A percentile compares a stretch with the other conserved stretches of the same genome.
These are phyloP conservation scores for Charaxes varanes DNA, from an alignment of 1,140 invertebrate genomes.

Conservation along the genomic window DNA sequence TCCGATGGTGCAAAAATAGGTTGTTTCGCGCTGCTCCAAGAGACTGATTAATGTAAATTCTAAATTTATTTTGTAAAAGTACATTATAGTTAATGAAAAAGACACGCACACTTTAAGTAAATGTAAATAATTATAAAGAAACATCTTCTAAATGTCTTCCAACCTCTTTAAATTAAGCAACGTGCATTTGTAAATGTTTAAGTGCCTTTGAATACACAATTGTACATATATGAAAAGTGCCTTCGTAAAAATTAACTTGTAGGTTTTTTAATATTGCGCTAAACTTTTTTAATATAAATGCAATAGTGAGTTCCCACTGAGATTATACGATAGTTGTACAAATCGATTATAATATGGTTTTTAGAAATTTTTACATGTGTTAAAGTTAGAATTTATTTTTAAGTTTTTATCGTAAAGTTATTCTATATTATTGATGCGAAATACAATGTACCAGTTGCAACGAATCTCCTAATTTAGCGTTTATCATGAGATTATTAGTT, in stretches of 20 bases:
- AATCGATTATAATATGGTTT: constrained; percentile 43
- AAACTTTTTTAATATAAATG: constrained; percentile 10
- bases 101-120: constrained; percentile 28
- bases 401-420: no score
- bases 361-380: constrained; percentile 54
- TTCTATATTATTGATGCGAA: no score
- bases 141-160: constrained; percentile 35
- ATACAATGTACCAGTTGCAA: constrained; percentile 32
- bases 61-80: constrained; percentile 35
- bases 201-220: constrained; percentile 17
- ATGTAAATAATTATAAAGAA: constrained; percentile 37
- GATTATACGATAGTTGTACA: constrained; percentile 61
- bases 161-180: constrained; percentile 34
- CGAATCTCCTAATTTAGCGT: constrained; percentile 53
- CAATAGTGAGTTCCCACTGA: constrained; percentile 24
- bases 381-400: no score
- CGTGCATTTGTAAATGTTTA: constrained; percentile 16
- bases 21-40: constrained; percentile 36
- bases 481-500: constrained; percentile 60
- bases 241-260: constrained; percentile 11
- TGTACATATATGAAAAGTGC: constrained; percentile 17
- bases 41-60: constrained; percentile 69
- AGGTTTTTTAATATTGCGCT: not conserved
- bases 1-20: constrained; percentile 16
- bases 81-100: constrained; percentile 25